Conservation (phyloP, 1,140 invertebrate species). For the Drosophila quadrilineata region DNA sequence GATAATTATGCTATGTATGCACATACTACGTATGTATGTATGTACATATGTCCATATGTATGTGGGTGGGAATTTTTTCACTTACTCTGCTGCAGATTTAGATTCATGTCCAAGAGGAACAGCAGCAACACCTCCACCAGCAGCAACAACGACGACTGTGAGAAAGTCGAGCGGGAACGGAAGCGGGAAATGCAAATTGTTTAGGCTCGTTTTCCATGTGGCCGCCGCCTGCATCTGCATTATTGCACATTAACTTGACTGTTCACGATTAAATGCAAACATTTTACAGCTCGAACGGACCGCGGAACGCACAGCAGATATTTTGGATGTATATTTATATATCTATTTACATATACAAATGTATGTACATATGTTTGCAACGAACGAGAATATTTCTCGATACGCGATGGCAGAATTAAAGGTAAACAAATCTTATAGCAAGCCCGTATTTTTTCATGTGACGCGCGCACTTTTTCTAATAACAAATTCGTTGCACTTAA, state of each 20-base stretch:
- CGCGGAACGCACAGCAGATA: slow-evolving; percentile 6
- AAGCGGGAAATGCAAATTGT: slow-evolving; percentile 49
- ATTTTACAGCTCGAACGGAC: slow-evolving; percentile 20
- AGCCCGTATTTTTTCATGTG: slow-evolving; percentile 1
- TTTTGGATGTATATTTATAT: not conserved
- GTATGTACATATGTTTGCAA: slow-evolving; percentile 29
- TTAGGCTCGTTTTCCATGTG: slow-evolving; percentile 66
- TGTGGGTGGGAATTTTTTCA: slow-evolving; percentile 1
- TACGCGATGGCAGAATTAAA: slow-evolving; percentile 54
- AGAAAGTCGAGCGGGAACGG: slow-evolving; percentile 32
- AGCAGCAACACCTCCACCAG: no score
- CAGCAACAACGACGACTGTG: slow-evolving; percentile 21
- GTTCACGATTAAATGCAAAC: slow-evolving; percentile 33
- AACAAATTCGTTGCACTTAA: slow-evolving; percentile 11
- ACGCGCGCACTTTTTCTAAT: not conserved
- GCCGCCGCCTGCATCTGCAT: slow-evolving; percentile 28
- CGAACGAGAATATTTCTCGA: slow-evolving; percentile 41
- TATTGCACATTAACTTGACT: slow-evolving; percentile 43
- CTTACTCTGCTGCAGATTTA: slow-evolving; percentile 47
- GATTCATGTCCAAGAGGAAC: slow-evolving; percentile 37
- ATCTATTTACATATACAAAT: slow-evolving; percentile 23
- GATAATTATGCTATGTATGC: slow-evolving; percentile 43
- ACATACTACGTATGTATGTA: not conserved
- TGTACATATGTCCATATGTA: not conserved
- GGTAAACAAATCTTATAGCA: slow-evolving; percentile 65